Evolutionary conservation across 2,888 invertebrate genomes (phyloP), one percentile per base, ranked within the genome.

Genomic region (Drosophila cognata): DNA sequence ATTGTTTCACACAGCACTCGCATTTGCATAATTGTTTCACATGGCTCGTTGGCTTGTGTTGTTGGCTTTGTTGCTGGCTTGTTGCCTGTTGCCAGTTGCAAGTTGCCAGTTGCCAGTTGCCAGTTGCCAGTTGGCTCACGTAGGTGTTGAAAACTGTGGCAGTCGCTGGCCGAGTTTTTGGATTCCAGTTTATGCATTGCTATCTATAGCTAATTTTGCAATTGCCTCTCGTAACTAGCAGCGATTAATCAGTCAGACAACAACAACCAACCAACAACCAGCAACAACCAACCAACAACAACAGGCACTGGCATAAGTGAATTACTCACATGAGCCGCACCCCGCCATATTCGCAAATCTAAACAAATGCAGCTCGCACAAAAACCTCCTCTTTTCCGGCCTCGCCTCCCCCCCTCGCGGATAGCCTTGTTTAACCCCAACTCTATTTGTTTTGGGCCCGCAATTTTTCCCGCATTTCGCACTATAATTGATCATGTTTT

Each of bases 21-120:
- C 62, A 86, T 86, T 86, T 86, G 85, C 85, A 86, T 86, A 86
- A 89, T 86, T 86, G 82, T 85, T 79, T 89, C 85, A 74, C 89
- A 80, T 80, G 73, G 72, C 80, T 79, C 66, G 68, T 35, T 71
- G 57, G 11, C 13, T 50, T 41, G 4, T 46, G 53, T 31, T 33
- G 52, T 33, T 52, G 33, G 36, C 25, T 46, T 43, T 43, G 43
- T 21, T 21, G 21, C 25, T 46, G 69, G 55, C 58, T 35, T 50
- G 46, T 48, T 52, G 64, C 28, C 29, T 35, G 62, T 31, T 57
- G 25, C 31, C 59, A 21, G 21, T 21, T 21, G 21, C 21, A 21
- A 21, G 21, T 21, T 21, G 21, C 21, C 21, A 41, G 57, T 65
- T 66, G 75, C n/a, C n/a, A 21, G 21, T 48, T 57, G 64, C 8